phyloP scores from a whole-genome alignment of 2,113 vertebrate species.

The Poecilia latipinna region DNA sequence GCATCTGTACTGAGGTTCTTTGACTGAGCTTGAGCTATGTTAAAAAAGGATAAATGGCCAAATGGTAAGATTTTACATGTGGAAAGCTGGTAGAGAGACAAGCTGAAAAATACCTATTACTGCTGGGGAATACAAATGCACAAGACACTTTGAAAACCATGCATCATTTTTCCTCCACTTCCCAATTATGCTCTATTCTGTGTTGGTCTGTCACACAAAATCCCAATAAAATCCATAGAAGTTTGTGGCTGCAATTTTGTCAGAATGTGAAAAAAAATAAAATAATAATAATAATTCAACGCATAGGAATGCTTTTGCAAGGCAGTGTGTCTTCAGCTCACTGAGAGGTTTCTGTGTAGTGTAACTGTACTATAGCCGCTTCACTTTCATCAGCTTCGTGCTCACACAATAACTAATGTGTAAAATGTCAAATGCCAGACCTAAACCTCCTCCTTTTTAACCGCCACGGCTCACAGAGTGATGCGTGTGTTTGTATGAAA shows the following conservation, averaged over 20 bases:
- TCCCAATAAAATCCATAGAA: neutral
- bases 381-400: constrained; percentile 55
- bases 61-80: neutral
- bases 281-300: too few species aligned
- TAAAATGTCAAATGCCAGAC: constrained; percentile 52
- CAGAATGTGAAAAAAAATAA: neutral
- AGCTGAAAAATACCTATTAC: too few species aligned
- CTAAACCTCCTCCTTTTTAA: constrained; percentile 40
- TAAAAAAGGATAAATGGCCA: neutral
- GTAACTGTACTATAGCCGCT: constrained; percentile 60
- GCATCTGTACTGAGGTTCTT: neutral
- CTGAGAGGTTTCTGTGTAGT: constrained; percentile 45
- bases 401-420: constrained; percentile 53
- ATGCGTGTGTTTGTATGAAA: constrained; percentile 24
- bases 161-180: neutral
- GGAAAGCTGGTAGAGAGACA: too few species aligned
- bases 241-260: neutral
- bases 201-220: neutral
- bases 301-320: constrained; percentile 10
- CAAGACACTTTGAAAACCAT: neutral
- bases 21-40: neutral
- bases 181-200: neutral
- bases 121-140: too few species aligned
- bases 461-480: constrained; percentile 36
- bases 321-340: constrained; percentile 40